phyloP scores from a whole-genome alignment of 1,140 invertebrate species.

The Nilaparvata lugens region DNA sequence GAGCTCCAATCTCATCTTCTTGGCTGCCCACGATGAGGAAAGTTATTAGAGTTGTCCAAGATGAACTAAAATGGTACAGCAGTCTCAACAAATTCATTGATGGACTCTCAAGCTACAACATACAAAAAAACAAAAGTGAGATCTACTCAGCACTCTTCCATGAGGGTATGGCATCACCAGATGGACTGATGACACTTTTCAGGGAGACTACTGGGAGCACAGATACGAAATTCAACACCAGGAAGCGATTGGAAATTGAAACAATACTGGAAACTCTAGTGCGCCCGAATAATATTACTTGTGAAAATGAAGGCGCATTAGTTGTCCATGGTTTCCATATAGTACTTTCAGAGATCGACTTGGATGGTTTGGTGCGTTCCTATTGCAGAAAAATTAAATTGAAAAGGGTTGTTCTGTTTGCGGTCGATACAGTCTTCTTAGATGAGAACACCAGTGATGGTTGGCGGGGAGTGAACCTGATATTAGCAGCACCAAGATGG shows the following conservation, averaged over 20 bases:
- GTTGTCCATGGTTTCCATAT: not conserved
- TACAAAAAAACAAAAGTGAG: not conserved
- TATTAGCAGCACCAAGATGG: not conserved
- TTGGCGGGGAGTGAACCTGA: not conserved
- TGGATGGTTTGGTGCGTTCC: not conserved
- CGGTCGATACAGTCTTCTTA: not conserved
- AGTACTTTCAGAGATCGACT: not conserved
- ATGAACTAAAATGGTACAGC: not conserved
- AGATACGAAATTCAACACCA: not conserved
- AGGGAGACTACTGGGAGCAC: no score
- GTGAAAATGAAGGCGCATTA: not conserved
- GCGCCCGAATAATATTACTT: not conserved
- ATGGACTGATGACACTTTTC: not conserved
- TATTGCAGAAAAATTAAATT: not conserved
- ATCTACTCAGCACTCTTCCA: not conserved
- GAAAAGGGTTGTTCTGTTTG: not conserved
- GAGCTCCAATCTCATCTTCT: not conserved
- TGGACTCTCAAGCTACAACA: no score
- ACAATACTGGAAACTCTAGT: not conserved
- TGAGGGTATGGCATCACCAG: not conserved
- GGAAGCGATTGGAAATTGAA: not conserved
- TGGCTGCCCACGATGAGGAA: not conserved
- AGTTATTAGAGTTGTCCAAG: not conserved
- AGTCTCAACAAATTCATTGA: not conserved
- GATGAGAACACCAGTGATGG: not conserved